Evolutionary conservation across 2,888 invertebrate species (phyloP).

Genomic region (Conchocele bisecta): DNA sequence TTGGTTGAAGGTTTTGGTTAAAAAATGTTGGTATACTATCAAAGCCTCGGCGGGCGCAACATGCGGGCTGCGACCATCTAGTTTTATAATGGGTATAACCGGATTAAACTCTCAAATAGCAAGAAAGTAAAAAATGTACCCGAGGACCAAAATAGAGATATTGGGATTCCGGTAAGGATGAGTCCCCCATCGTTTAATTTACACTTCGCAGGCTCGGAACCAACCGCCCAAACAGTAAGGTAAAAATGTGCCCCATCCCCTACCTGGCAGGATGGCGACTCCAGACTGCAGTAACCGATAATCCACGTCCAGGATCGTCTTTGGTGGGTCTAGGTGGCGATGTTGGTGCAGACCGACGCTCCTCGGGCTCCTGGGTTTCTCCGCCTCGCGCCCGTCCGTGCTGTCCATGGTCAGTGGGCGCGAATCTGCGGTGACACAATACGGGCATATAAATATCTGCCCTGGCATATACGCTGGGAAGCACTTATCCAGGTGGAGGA

Average conservation of each 20-base stretch:
- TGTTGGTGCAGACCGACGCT: conserved; percentile 62
- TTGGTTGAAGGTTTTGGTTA: too few relatives aligned
- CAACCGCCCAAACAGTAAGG: neutral
- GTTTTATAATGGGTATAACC: too few relatives aligned
- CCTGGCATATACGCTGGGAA: conserved; percentile 10
- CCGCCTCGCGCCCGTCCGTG: conserved; percentile 41
- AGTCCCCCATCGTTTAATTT: too few relatives aligned
- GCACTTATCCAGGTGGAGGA: conserved; percentile 54
- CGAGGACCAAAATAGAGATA: too few relatives aligned
- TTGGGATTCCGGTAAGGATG: too few relatives aligned
- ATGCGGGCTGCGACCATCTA: too few relatives aligned
- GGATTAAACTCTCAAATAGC: too few relatives aligned
- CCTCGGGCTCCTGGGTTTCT: conserved; percentile 55
- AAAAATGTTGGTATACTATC: too few relatives aligned
- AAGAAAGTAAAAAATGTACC: too few relatives aligned
- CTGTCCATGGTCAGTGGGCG: conserved; percentile 33
- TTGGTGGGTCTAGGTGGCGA: conserved; percentile 65
- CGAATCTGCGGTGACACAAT: conserved; percentile 42
- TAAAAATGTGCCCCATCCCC: neutral
- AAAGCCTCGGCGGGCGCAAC: too few relatives aligned
- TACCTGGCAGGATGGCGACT: conserved; percentile 76
- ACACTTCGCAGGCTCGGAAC: too few relatives aligned
- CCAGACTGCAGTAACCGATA: conserved; percentile 72
- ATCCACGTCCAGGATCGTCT: conserved; percentile 70
- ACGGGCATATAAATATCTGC: conserved; percentile 28